A percentile compares a stretch with the other conserved stretches of the same genome.
Conservation (phyloP, 2,888 invertebrate species). For the Periphyllus acericola region DNA sequence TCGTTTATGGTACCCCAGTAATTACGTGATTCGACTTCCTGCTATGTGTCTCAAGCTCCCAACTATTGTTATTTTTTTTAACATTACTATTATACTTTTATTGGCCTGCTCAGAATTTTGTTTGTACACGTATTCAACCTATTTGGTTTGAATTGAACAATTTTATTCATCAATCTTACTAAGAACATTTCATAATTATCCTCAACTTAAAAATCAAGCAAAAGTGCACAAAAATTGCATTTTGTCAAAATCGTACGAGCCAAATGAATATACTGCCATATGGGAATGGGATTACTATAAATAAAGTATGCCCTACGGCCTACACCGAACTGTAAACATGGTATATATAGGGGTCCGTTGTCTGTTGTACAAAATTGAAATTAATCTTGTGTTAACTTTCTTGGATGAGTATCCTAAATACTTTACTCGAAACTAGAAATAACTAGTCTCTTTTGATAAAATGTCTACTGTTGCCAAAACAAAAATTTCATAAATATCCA, state of each 20-base stretch:
- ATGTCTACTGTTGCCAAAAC: slow-evolving; percentile 30
- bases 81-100: neutral
- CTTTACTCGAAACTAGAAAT: slow-evolving; percentile 6
- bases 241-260: neutral
- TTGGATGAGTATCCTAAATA: slow-evolving; percentile 7
- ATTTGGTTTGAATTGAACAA: neutral
- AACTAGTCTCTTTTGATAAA: slow-evolving; percentile 21
- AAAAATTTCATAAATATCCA: neutral
- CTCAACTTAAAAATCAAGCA: neutral
- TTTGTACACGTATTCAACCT: neutral
- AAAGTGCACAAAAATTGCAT: slow-evolving; percentile 24
- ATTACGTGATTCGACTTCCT: slow-evolving; percentile 32
- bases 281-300: slow-evolving; percentile 38
- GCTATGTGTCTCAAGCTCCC: neutral
- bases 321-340: slow-evolving; percentile 22
- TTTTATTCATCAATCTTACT: neutral
- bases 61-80: neutral
- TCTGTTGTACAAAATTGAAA: slow-evolving; percentile 10
- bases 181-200: neutral
- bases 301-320: slow-evolving; percentile 25
- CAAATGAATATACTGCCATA: slow-evolving; percentile 37
- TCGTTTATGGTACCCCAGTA: neutral
- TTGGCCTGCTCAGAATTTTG: neutral
- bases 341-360: neutral
- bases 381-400: slow-evolving; percentile 32